phyloP scores from a whole-genome alignment of 2,797 vertebrate genomes.

The Poeciliopsis turneri region DNA sequence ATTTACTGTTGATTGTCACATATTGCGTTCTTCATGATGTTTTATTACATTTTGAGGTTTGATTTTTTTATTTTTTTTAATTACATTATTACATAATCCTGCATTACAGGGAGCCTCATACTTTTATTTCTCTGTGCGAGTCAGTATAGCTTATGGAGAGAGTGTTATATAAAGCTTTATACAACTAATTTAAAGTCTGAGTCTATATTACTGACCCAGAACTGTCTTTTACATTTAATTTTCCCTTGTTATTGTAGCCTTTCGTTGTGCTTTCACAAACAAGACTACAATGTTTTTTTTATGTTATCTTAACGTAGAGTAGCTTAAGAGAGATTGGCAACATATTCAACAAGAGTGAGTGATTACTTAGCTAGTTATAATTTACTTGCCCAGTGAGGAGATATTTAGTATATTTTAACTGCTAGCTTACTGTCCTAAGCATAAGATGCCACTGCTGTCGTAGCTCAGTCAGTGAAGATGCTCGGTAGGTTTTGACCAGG shows the following conservation, averaged over 20 bases:
- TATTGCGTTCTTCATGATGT: too few species aligned
- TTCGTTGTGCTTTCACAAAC: background rate
- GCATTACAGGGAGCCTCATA: constrained; percentile 7
- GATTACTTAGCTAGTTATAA: background rate
- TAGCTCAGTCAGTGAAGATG: background rate
- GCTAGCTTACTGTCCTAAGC: too few species aligned
- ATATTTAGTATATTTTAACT: background rate
- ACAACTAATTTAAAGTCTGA: constrained; percentile 43
- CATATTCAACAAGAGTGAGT: background rate
- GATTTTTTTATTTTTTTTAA: too few species aligned
- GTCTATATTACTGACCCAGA: constrained; percentile 28
- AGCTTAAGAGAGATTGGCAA: background rate
- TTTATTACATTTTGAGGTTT: too few species aligned
- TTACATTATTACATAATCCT: too few species aligned
- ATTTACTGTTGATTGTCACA: too few species aligned
- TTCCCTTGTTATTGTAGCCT: constrained; percentile 71
- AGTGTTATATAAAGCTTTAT: constrained; percentile 47
- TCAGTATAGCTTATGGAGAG: constrained; percentile 44
- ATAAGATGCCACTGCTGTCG: background rate
- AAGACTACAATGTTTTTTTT: background rate
- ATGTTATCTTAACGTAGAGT: background rate
- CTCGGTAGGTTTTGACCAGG: background rate
- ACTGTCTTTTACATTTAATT: constrained; percentile 26
- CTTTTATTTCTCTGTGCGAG: background rate
- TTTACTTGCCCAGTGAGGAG: background rate